These are phyloP conservation scores for Chloroceryle aenea DNA, from an alignment of 2,113 vertebrate genomes.

Conservation along the genomic window DNA sequence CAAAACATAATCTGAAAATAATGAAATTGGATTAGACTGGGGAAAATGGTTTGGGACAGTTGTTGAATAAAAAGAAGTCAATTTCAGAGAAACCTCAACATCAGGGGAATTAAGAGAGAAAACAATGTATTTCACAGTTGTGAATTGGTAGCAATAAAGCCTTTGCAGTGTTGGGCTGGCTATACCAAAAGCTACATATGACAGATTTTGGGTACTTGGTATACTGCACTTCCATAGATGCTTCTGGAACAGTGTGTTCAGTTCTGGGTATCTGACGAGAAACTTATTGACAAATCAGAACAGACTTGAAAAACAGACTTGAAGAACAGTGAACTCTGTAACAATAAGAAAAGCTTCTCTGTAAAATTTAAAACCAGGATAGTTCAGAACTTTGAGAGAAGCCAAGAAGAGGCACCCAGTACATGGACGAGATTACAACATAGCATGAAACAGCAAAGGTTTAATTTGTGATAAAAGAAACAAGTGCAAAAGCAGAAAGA, in stretches of 20 bases:
- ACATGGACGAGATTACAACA: not conserved
- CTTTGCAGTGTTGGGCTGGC: not conserved
- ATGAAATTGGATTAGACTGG: not conserved
- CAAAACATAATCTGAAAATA: not conserved
- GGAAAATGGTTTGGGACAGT: not conserved
- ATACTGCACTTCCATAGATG: not conserved
- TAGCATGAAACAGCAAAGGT: rapidly evolving
- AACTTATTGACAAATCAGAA: not conserved
- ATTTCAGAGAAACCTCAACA: not conserved
- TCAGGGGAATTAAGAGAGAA: not conserved
- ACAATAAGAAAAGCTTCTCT: not conserved
- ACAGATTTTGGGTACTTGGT: not conserved
- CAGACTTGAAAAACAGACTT: not conserved
- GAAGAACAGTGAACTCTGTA: not conserved
- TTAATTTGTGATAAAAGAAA: not conserved
- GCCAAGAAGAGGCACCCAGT: not conserved
- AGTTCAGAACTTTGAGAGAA: not conserved
- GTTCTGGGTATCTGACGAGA: not conserved
- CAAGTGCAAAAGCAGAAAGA: not conserved
- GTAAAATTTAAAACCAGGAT: not conserved
- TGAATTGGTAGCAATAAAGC: not conserved
- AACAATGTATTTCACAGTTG: not conserved
- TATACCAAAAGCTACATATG: not conserved
- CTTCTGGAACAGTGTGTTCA: not conserved
- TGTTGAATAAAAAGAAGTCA: not conserved